phyloP scores from a whole-genome alignment of 2,888 invertebrate species.

The Aelia acuminata region DNA sequence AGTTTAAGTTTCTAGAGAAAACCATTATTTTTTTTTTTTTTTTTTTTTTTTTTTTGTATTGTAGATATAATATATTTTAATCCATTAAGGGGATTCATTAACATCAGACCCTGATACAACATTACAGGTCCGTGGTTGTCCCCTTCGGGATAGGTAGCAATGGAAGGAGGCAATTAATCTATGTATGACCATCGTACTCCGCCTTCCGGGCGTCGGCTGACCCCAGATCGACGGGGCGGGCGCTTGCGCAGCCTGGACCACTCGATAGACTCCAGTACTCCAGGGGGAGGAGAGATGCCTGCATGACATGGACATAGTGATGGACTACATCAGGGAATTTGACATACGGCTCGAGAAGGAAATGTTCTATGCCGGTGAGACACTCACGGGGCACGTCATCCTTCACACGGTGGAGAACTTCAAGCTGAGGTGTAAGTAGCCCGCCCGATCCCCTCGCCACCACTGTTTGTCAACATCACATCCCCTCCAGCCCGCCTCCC shows the following conservation, averaged over 20 bases:
- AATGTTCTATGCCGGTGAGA: slow-evolving; percentile 83
- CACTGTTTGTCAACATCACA: slow-evolving; percentile 43
- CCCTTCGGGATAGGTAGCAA: neutral
- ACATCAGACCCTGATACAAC: neutral
- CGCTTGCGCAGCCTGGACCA: slow-evolving; percentile 25
- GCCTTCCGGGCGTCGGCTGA: slow-evolving; percentile 51
- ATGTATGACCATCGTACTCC: neutral
- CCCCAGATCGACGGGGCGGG: slow-evolving; percentile 27
- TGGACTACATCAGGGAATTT: slow-evolving; percentile 85
- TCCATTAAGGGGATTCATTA: neutral
- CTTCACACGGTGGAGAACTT: slow-evolving; percentile 82
- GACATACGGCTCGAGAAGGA: slow-evolving; percentile 83
- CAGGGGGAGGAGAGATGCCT: slow-evolving; percentile 30
- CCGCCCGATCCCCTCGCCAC: neutral
- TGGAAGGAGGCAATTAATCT: slow-evolving; percentile 6
- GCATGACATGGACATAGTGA: slow-evolving; percentile 68
- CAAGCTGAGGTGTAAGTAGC: slow-evolving; percentile 78
- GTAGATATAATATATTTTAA: neutral
- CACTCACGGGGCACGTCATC: slow-evolving; percentile 77
- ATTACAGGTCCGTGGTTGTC: neutral
- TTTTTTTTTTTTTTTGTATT: no score
- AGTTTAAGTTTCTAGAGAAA: no score
- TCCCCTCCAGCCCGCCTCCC: neutral
- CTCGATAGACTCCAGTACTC: slow-evolving; percentile 31
- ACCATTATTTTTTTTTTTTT: no score